A percentile compares a stretch with the other conserved stretches of the same genome.
These are phyloP conservation scores for Caenorhabditis macrosperma DNA, from an alignment of 2,888 invertebrate genomes.

Conservation along the genomic window DNA sequence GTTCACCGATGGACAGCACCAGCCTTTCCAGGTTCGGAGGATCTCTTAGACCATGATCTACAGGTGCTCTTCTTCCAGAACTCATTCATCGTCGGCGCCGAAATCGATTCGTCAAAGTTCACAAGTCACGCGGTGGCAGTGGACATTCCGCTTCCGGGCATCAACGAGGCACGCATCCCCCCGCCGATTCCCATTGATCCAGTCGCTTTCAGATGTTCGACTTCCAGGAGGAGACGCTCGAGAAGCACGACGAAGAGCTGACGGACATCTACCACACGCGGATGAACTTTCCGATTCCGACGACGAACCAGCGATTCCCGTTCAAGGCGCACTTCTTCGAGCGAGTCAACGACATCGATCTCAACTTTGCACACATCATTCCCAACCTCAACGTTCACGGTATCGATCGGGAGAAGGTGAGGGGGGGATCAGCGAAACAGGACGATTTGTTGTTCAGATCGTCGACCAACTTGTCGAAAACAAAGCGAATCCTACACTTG, in stretches of 20 bases:
- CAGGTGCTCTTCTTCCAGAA: constrained; percentile 37
- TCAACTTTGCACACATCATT: constrained; percentile 67
- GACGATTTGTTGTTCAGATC: constrained; percentile 59
- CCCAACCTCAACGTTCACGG: constrained; percentile 65
- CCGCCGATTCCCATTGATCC: background rate
- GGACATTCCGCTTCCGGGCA: constrained; percentile 67
- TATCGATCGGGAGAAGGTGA: constrained; percentile 56
- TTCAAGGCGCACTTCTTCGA: constrained; percentile 70
- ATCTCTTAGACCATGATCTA: background rate
- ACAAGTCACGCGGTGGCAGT: constrained; percentile 64
- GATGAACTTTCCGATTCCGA: constrained; percentile 67
- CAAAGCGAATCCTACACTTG: constrained; percentile 68
- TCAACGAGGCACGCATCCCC: constrained; percentile 57
- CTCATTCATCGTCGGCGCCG: constrained; percentile 68
- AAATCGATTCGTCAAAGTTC: constrained; percentile 67
- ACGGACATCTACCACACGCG: constrained; percentile 67
- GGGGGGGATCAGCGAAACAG: too few species aligned
- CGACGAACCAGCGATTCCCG: constrained; percentile 65
- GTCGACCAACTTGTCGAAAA: constrained; percentile 64
- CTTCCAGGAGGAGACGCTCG: constrained; percentile 67
- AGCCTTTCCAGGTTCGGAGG: constrained; percentile 61
- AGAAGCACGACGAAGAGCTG: constrained; percentile 66
- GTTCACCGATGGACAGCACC: constrained; percentile 67
- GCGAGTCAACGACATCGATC: constrained; percentile 64
- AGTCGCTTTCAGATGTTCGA: constrained; percentile 61